phyloP scores from a whole-genome alignment of 2,113 vertebrate genomes.

The Microcebus ravelobensis region DNA sequence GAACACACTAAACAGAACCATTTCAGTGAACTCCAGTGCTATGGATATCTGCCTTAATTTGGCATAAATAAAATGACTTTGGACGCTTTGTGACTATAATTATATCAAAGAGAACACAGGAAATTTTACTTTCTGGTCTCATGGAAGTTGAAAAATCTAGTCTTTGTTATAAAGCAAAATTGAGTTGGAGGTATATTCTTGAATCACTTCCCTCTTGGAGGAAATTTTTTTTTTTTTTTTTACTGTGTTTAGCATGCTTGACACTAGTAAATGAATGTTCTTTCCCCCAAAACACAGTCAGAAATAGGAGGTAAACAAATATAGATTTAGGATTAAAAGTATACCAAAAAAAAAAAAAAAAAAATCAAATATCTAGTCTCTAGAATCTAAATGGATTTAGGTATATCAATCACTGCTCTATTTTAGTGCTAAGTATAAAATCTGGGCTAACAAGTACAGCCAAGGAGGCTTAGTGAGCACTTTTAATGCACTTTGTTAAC shows the following conservation, averaged over 20 bases:
- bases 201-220: neutral
- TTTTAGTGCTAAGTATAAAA: neutral
- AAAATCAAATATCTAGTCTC: neutral
- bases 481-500: constrained; percentile 51
- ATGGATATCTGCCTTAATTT: neutral
- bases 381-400: neutral
- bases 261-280: neutral
- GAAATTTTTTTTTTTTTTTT: neutral
- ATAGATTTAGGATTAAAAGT: constrained; percentile 10
- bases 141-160: neutral
- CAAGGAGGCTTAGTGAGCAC: neutral
- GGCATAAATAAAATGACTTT: constrained; percentile 32
- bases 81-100: neutral
- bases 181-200: neutral
- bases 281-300: neutral
- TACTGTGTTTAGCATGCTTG: neutral
- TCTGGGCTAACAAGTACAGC: neutral
- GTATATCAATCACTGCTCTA: neutral
- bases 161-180: neutral
- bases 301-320: constrained; percentile 27
- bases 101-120: neutral
- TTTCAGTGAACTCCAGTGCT: neutral
- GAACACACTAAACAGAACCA: neutral
- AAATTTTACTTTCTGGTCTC: neutral
- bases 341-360: neutral